These are phyloP conservation scores for Lasioglossum marginatum DNA, from an alignment of 2,888 invertebrate genomes.

Conservation along the genomic window DNA sequence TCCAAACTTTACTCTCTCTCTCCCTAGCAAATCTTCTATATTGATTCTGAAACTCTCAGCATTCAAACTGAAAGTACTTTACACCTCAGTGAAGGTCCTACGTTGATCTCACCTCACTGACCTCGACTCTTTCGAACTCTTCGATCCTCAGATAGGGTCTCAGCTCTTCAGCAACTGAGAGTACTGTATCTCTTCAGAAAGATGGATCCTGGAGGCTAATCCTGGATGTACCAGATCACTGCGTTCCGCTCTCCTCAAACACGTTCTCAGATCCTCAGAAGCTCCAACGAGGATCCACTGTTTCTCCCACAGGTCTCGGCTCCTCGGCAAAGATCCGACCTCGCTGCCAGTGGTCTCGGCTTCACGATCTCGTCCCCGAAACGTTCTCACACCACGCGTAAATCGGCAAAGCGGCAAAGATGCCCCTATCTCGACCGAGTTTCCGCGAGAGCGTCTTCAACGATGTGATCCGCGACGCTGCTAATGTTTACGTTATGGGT, in stretches of 20 bases:
- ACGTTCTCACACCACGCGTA: neutral
- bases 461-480: slow-evolving; percentile 1
- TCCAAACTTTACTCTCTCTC: neutral
- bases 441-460: neutral
- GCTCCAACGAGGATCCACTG: neutral
- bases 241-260: neutral
- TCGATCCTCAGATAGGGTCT: neutral
- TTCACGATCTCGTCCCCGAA: neutral
- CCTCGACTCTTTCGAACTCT: neutral
- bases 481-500: neutral
- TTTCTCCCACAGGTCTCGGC: neutral
- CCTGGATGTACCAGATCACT: neutral
- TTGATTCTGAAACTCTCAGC: neutral
- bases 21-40: neutral
- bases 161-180: neutral
- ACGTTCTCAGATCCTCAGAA: neutral
- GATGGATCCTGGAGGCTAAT: neutral
- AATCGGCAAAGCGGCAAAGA: neutral
- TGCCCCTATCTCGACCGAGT: neutral
- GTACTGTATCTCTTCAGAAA: too few species aligned
- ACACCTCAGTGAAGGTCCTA: neutral
- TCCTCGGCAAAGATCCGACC: neutral
- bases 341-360: neutral
- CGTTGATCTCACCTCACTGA: neutral
- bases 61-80: neutral